Evolutionary conservation across 2,797 vertebrate genomes (phyloP).

Genomic region (Simalia tracyae): DNA sequence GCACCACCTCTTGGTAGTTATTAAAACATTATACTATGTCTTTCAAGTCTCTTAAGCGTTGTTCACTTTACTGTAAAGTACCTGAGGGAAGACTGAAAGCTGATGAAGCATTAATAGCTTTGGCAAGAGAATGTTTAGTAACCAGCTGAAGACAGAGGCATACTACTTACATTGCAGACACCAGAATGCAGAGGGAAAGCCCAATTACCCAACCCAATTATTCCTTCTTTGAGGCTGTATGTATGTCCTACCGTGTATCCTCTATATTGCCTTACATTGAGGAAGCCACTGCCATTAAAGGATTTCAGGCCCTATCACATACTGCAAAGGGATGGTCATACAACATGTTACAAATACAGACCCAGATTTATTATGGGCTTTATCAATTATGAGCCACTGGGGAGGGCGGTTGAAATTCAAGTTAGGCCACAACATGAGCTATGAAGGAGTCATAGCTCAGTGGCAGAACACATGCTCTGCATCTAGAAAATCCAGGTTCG

Average conservation of each 20-base stretch:
- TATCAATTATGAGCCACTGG: background rate
- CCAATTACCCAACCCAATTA: background rate
- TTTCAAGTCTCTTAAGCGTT: constrained; percentile 8
- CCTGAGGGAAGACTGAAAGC: background rate
- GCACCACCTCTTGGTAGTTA: constrained; percentile 6
- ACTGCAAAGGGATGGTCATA: background rate
- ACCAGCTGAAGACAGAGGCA: background rate
- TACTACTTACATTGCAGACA: background rate
- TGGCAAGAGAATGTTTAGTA: background rate
- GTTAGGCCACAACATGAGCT: background rate
- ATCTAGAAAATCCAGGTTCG: background rate
- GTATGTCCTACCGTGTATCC: background rate
- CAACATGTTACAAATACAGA: background rate
- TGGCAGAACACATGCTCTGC: background rate
- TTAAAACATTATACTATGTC: background rate
- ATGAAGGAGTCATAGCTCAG: background rate
- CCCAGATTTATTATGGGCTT: background rate
- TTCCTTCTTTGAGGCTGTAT: background rate
- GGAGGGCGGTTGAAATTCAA: background rate
- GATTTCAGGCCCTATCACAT: background rate
- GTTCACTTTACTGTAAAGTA: constrained; percentile 5
- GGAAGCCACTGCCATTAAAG: background rate
- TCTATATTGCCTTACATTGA: background rate
- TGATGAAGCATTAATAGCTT: background rate
- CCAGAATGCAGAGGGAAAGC: background rate